These are phyloP conservation scores for Cotesia congregata DNA, from an alignment of 2,888 invertebrate species.

Conservation along the genomic window DNA sequence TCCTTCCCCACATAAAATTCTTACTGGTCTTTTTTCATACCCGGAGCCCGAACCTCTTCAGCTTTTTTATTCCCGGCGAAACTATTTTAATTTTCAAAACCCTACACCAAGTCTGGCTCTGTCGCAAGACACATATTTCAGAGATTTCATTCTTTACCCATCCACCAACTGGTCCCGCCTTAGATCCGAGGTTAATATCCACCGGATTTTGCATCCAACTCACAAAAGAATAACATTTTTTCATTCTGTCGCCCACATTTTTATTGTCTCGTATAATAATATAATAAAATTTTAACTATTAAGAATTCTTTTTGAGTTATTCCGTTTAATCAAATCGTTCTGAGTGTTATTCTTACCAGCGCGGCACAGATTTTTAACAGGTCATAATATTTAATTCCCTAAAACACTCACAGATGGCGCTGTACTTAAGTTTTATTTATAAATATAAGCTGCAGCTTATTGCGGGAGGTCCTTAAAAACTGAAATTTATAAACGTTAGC, in stretches of 20 bases:
- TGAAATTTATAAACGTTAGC: too few species aligned
- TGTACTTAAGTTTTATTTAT: too few species aligned
- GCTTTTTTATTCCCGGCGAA: constrained; percentile 35
- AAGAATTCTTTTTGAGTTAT: constrained; percentile 11
- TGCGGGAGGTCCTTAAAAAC: too few species aligned
- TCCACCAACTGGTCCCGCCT: not conserved
- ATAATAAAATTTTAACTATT: constrained; percentile 31
- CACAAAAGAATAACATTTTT: constrained; percentile 30
- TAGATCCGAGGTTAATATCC: constrained; percentile 45
- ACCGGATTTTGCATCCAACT: constrained; percentile 17
- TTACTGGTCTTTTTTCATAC: constrained; percentile 34
- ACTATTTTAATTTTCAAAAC: constrained; percentile 50
- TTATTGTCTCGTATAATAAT: constrained; percentile 25
- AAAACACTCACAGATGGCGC: too few species aligned
- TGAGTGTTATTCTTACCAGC: too few species aligned
- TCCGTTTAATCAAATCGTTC: too few species aligned
- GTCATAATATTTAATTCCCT: too few species aligned
- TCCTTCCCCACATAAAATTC: constrained; percentile 36
- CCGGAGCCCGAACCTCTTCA: constrained; percentile 33
- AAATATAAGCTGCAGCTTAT: too few species aligned
- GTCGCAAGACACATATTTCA: constrained; percentile 41
- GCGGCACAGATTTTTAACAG: too few species aligned
- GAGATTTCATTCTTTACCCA: constrained; percentile 41
- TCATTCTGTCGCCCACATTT: not conserved
- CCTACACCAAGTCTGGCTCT: constrained; percentile 18